Percentiles rank a stretch among this genome's conserved stretches.
Conservation (phyloP, 2,113 vertebrate species). For the Brachionichthys hirsutus region DNA sequence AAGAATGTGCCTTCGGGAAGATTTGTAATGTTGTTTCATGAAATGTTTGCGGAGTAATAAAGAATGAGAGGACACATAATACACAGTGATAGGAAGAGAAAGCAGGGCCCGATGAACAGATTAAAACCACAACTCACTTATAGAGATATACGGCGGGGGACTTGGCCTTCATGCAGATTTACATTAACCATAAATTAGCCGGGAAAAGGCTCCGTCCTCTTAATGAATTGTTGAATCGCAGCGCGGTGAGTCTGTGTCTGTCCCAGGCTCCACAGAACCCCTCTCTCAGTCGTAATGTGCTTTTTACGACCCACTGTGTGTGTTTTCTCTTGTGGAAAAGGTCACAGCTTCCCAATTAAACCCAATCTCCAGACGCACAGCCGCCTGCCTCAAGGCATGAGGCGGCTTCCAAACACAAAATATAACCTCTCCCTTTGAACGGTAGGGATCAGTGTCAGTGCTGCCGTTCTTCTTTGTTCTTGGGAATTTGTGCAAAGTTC, state of each 20-base stretch:
- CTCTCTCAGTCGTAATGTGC: conserved; percentile 31
- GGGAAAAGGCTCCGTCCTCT: conserved; percentile 29
- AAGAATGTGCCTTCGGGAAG: too few relatives aligned
- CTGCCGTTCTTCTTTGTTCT: conserved; percentile 23
- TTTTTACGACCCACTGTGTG: conserved; percentile 38
- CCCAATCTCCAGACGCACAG: conserved; percentile 34
- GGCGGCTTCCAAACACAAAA: conserved; percentile 31
- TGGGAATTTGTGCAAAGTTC: conserved; percentile 16
- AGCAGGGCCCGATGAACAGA: conserved; percentile 1
- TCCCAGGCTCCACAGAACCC: conserved; percentile 15
- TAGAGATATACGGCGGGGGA: neutral
- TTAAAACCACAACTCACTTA: conserved; percentile 4
- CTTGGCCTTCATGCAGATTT: conserved; percentile 37
- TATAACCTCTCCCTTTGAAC: conserved; percentile 24
- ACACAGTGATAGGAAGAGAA: conserved; percentile 13
- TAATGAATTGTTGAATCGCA: conserved; percentile 53
- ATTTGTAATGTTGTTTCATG: too few relatives aligned
- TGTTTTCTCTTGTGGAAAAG: conserved; percentile 55
- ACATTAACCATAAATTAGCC: conserved; percentile 46
- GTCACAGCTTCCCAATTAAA: conserved; percentile 64
- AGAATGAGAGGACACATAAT: neutral
- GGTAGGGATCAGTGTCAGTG: conserved; percentile 8
- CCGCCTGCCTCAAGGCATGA: conserved; percentile 17
- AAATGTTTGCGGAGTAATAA: neutral
- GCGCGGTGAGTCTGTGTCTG: conserved; percentile 29